Percentiles rank a stretch among this genome's conserved stretches.
Evolutionary conservation across 2,797 vertebrate species (phyloP).

Genomic region (Schizothorax lantsangensis): DNA sequence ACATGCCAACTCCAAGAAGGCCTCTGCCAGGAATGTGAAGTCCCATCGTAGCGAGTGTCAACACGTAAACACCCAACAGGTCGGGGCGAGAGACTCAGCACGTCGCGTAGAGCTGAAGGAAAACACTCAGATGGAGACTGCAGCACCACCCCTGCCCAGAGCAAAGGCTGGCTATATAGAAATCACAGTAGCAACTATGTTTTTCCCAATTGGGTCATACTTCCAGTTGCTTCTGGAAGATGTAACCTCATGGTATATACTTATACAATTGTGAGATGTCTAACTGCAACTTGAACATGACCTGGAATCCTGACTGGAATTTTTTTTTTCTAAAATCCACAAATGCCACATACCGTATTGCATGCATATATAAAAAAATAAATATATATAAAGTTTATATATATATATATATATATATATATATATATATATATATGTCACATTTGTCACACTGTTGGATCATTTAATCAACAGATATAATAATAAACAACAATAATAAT

Average conservation of each 20-base stretch:
- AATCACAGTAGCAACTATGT: slow-evolving; percentile 17
- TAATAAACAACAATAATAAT: background rate
- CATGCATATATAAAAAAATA: no score
- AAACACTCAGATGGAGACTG: slow-evolving; percentile 23
- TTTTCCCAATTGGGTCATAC: slow-evolving; percentile 18
- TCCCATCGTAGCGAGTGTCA: slow-evolving; percentile 49
- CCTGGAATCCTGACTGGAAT: background rate
- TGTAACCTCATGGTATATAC: background rate
- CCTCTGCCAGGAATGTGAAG: slow-evolving; percentile 44
- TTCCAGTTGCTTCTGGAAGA: background rate
- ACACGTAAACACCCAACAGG: slow-evolving; percentile 60
- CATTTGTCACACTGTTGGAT: background rate
- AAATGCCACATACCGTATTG: no score
- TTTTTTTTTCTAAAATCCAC: no score
- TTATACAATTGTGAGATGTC: background rate
- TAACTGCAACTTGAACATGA: background rate
- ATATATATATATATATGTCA: no score
- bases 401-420: no score
- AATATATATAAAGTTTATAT: no score
- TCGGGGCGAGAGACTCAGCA: slow-evolving; percentile 44
- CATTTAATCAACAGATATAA: background rate
- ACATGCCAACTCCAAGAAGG: slow-evolving; percentile 35
- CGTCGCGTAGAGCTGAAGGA: slow-evolving; percentile 36
- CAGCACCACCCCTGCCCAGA: slow-evolving; percentile 30
- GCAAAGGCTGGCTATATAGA: slow-evolving; percentile 28